Conservation (phyloP, 2,797 vertebrate species). For the Muscicapa striata region DNA sequence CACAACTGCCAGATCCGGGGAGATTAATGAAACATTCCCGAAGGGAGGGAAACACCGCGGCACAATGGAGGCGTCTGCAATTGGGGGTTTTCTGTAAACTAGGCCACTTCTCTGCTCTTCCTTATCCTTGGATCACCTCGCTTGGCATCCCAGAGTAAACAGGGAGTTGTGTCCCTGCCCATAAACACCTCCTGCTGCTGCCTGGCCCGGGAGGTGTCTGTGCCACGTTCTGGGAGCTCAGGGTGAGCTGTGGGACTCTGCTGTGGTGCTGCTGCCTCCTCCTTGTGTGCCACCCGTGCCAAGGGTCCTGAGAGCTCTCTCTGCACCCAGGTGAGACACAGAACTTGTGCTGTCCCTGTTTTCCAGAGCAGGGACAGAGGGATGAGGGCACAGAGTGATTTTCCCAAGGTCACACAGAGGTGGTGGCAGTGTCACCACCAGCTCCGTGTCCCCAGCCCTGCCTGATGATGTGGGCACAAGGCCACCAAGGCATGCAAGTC, state of each 20-base stretch:
- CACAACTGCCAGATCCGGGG: background rate
- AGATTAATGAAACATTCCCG: background rate
- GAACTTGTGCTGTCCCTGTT: background rate
- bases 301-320: background rate
- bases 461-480: fast-evolving
- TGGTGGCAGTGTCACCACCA: background rate
- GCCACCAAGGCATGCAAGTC: background rate
- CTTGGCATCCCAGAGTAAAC: background rate
- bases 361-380: background rate
- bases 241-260: background rate
- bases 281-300: fast-evolving
- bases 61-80: background rate
- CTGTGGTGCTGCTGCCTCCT: background rate
- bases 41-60: background rate
- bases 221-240: fast-evolving
- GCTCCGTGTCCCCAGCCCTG: background rate
- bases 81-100: background rate
- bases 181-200: background rate
- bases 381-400: fast-evolving
- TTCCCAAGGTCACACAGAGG: conserved; percentile 46
- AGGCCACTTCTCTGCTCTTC: conserved; percentile 30
- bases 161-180: background rate
- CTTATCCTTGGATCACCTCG: conserved; percentile 65
- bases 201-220: fast-evolving
- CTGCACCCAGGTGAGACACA: fast-evolving